Conservation (phyloP, 2,797 vertebrate genomes). For the Cossypha dichroa region DNA sequence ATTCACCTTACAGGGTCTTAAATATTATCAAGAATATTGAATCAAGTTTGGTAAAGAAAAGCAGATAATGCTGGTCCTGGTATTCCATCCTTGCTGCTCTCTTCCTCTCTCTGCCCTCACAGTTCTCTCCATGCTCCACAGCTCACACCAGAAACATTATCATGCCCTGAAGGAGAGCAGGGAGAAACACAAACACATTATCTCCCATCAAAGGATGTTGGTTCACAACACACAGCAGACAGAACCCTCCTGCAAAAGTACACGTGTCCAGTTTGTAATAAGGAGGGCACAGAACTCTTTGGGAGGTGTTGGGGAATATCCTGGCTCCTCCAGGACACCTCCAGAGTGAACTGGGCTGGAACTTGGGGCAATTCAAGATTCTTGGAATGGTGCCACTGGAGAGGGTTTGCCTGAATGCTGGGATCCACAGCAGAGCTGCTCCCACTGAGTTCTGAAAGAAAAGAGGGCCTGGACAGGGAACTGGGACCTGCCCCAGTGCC, state of each 20-base stretch:
- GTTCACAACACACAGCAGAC: fast-evolving
- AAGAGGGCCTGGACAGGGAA: not conserved
- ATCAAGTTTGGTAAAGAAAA: not conserved
- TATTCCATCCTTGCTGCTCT: not conserved
- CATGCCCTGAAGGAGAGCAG: not conserved
- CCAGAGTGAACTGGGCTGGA: not conserved
- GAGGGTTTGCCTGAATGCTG: not conserved
- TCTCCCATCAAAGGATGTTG: fast-evolving
- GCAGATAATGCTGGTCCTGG: not conserved
- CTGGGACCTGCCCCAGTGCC: not conserved
- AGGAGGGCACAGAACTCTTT: no score
- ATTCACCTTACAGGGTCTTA: not conserved
- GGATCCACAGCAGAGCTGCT: not conserved
- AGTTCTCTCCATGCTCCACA: not conserved
- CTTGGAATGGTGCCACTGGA: not conserved
- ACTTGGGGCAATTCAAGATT: not conserved
- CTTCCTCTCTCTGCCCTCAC: not conserved
- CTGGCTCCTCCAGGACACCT: not conserved
- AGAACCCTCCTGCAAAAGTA: not conserved
- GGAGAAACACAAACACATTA: fast-evolving
- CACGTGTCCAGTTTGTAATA: fast-evolving
- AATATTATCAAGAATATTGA: not conserved
- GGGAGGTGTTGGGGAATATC: not conserved
- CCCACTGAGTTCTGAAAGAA: not conserved
- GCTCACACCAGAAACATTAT: not conserved